Evolutionary conservation across 2,113 vertebrate genomes (phyloP).

Genomic region (Brachypodius melanocephalos): DNA sequence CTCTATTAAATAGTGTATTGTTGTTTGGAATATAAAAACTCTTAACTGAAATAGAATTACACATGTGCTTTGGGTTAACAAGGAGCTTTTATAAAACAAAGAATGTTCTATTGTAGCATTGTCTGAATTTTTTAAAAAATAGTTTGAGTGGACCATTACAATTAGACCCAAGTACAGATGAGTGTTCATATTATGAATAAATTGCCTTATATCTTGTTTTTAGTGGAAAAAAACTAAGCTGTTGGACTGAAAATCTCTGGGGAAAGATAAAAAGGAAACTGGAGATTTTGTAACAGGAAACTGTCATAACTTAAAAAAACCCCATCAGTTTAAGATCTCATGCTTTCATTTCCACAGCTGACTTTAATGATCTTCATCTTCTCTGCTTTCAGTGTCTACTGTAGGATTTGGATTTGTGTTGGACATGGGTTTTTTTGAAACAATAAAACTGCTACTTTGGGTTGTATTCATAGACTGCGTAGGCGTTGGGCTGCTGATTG

Average conservation of each 20-base stretch:
- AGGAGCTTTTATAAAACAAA: not conserved
- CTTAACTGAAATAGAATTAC: not conserved
- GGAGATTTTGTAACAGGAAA: not conserved
- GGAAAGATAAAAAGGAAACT: not conserved
- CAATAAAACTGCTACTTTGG: slow-evolving; percentile 93
- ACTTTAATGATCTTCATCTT: not conserved
- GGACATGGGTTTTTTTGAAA: slow-evolving; percentile 91
- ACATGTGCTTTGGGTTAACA: not conserved
- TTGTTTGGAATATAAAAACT: not conserved
- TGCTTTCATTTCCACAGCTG: not conserved
- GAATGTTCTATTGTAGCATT: not conserved
- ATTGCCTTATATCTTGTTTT: not conserved
- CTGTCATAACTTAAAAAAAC: not conserved
- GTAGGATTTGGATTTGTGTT: slow-evolving; percentile 94
- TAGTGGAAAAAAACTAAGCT: not conserved
- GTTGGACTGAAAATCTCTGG: not conserved
- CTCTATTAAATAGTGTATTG: not conserved
- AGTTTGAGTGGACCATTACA: not conserved
- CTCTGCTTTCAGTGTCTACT: slow-evolving; percentile 84
- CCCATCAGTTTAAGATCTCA: not conserved
- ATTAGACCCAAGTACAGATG: not conserved
- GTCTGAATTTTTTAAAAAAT: not conserved
- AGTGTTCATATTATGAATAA: not conserved
- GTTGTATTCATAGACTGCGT: slow-evolving; percentile 97
- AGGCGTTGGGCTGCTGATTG: slow-evolving; percentile 92